Percentiles rank a stretch among this genome's conserved stretches.
Evolutionary conservation across 1,140 invertebrate species (phyloP).

Genomic region (Leptinotarsa undecemlineata): DNA sequence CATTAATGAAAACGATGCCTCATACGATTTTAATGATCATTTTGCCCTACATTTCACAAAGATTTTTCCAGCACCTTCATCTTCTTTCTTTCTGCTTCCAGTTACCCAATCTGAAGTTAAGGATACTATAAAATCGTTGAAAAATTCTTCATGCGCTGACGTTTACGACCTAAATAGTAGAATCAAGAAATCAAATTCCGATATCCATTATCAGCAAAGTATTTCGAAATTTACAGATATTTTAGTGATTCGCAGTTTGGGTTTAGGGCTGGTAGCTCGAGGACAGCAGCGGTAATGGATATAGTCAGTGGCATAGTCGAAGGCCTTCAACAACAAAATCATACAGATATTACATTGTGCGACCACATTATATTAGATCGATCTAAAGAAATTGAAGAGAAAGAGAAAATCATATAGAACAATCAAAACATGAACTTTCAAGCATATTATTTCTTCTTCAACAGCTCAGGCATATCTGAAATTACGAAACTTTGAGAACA

Average conservation of each 20-base stretch:
- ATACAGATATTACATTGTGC: conserved; percentile 21
- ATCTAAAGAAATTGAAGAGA: too few relatives aligned
- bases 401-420: too few relatives aligned
- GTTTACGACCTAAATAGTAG: conserved; percentile 4
- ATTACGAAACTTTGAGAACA: too few relatives aligned
- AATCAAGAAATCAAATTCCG: neutral
- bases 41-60: neutral
- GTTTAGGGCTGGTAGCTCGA: neutral
- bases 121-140: conserved; percentile 4
- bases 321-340: conserved; percentile 24
- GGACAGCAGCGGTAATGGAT: neutral
- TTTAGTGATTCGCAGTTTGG: neutral
- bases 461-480: too few relatives aligned
- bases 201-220: neutral
- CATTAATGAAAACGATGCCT: too few relatives aligned
- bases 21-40: too few relatives aligned
- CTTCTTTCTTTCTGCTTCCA: neutral
- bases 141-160: conserved; percentile 10
- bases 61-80: conserved; percentile 9
- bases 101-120: neutral
- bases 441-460: too few relatives aligned
- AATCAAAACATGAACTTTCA: too few relatives aligned
- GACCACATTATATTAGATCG: neutral
- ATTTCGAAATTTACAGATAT: neutral
- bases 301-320: conserved; percentile 27